Percentiles rank a stretch among this genome's conserved stretches.
Conservation (phyloP, 2,113 vertebrate genomes). For the Ginglymostoma cirratum region DNA sequence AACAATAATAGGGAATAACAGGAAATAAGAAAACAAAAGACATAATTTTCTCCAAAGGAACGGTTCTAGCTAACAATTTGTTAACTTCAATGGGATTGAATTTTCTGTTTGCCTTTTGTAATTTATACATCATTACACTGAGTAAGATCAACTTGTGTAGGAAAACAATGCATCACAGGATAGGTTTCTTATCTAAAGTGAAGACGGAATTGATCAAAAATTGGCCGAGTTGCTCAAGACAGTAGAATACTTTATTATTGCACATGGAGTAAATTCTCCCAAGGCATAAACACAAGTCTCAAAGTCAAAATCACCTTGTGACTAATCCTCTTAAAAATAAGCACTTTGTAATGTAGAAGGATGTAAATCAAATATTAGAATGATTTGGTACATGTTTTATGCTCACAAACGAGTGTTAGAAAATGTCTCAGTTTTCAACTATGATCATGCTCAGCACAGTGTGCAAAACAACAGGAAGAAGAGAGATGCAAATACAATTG, state of each 20-base stretch:
- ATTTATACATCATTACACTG: neutral
- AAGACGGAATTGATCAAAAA: neutral
- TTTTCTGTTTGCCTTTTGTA: neutral
- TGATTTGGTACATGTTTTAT: slow-evolving; percentile 25
- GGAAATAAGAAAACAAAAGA: neutral
- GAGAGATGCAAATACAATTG: slow-evolving; percentile 56
- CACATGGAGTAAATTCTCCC: neutral
- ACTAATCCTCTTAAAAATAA: neutral
- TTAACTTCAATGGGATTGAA: neutral
- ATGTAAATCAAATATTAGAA: slow-evolving; percentile 8
- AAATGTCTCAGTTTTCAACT: slow-evolving; percentile 9
- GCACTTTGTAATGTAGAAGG: neutral
- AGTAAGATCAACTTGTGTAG: neutral
- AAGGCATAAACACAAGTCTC: neutral
- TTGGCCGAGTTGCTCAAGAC: neutral
- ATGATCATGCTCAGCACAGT: neutral
- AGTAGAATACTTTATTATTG: neutral
- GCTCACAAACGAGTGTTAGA: slow-evolving; percentile 10
- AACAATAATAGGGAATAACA: neutral
- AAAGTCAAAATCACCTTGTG: neutral
- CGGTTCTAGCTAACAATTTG: neutral
- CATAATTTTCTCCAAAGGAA: neutral
- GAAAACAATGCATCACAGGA: neutral
- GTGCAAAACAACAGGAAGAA: neutral
- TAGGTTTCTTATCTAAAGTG: neutral